A percentile compares a stretch with the other conserved stretches of the same genome.
These are phyloP conservation scores for Rhynchophorus ferrugineus DNA, from an alignment of 1,140 invertebrate genomes.

Conservation along the genomic window DNA sequence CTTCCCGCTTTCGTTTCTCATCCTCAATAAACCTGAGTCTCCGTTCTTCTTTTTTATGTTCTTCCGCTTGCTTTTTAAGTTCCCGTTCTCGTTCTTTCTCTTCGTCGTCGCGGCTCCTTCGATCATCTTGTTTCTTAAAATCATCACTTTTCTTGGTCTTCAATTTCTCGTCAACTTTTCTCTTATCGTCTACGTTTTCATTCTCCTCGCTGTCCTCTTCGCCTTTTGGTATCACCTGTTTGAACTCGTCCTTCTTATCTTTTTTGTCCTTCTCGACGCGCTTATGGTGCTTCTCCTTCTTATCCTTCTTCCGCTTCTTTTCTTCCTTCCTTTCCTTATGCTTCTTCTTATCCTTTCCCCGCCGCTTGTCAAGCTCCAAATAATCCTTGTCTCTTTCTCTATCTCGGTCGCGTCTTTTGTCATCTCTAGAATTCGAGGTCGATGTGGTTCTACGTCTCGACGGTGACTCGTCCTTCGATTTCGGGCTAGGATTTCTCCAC, in stretches of 20 bases:
- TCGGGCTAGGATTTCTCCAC: slow-evolving; percentile 25
- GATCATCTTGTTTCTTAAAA: slow-evolving; percentile 1
- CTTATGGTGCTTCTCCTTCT: slow-evolving; percentile 43
- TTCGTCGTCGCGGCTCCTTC: background rate
- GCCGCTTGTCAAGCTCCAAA: slow-evolving; percentile 42
- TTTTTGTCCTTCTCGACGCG: slow-evolving; percentile 45
- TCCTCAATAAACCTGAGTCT: slow-evolving; percentile 36
- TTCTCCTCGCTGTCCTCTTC: slow-evolving; percentile 37
- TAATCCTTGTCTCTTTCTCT: slow-evolving; percentile 42
- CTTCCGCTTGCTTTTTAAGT: background rate
- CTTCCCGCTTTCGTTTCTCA: slow-evolving; percentile 42
- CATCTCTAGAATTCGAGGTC: slow-evolving; percentile 35
- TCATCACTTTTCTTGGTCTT: slow-evolving; percentile 19
- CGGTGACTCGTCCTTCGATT: slow-evolving; percentile 37
- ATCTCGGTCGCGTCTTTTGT: slow-evolving; percentile 39
- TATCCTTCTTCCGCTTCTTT: slow-evolving; percentile 46
- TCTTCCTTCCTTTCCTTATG: slow-evolving; percentile 49
- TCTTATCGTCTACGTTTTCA: slow-evolving; percentile 40
- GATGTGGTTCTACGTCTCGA: slow-evolving; percentile 23
- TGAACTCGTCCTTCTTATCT: slow-evolving; percentile 39
- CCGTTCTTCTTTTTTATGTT: slow-evolving; percentile 39
- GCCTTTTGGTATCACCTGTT: slow-evolving; percentile 43
- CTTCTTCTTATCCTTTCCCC: slow-evolving; percentile 48
- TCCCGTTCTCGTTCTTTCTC: slow-evolving; percentile 2
- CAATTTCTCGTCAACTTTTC: slow-evolving; percentile 12